Evolutionary conservation across 2,797 vertebrate species (phyloP).

Genomic region (Tolypeutes matacus): DNA sequence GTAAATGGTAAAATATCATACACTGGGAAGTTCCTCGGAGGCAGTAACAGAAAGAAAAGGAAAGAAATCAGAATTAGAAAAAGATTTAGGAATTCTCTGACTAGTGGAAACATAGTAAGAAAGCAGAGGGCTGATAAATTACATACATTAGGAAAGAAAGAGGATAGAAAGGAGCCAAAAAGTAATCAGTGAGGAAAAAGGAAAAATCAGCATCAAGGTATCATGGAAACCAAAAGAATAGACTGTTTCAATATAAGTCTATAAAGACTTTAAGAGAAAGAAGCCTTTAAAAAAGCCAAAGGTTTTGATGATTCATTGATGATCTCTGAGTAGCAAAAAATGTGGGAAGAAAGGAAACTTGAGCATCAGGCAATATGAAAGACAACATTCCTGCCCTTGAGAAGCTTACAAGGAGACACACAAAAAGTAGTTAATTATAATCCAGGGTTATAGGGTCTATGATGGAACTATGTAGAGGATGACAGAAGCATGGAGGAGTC

Average conservation of each 20-base stretch:
- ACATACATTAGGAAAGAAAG: not conserved
- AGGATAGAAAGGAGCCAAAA: not conserved
- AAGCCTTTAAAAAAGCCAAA: not conserved
- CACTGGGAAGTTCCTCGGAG: not conserved
- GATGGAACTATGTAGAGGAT: not conserved
- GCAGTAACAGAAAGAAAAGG: not conserved
- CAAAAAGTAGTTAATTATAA: not conserved
- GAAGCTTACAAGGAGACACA: not conserved
- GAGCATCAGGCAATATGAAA: not conserved
- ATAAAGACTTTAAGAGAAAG: not conserved
- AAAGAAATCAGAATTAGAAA: not conserved
- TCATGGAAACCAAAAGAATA: not conserved
- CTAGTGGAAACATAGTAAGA: not conserved
- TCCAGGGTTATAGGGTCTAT: not conserved
- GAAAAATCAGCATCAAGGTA: not conserved
- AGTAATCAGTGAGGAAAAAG: not conserved
- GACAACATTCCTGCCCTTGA: not conserved
- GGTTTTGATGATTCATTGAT: not conserved
- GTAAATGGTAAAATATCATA: not conserved
- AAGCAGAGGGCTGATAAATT: not conserved
- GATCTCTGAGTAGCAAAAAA: not conserved
- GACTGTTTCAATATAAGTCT: not conserved
- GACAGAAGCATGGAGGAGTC: not conserved
- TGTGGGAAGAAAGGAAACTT: not conserved
- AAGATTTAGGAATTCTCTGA: not conserved